Evolutionary conservation across 2,797 vertebrate genomes (phyloP).

Genomic region (Halcyon leucocephala): DNA sequence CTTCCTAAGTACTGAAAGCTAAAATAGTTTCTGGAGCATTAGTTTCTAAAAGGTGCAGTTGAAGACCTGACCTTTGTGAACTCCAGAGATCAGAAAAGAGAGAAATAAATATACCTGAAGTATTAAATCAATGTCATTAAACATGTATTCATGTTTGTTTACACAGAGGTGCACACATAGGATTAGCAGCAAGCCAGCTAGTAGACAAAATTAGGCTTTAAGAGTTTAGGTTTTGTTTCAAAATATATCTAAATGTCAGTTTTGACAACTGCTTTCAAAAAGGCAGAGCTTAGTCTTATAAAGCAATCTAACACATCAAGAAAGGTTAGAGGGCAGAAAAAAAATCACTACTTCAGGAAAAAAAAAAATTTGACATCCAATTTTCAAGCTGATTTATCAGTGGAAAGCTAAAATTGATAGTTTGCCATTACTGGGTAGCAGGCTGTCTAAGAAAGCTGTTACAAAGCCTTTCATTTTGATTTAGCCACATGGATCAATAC

Average conservation of each 20-base stretch:
- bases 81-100: conserved; percentile 5
- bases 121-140: background rate
- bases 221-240: conserved; percentile 67
- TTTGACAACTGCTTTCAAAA: conserved; percentile 87
- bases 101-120: conserved; percentile 6
- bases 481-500: conserved; percentile 95
- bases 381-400: conserved; percentile 99
- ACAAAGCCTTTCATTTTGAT: conserved; percentile 96
- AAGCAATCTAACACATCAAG: conserved; percentile 89
- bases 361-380: conserved; percentile 97
- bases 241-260: conserved; percentile 80
- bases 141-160: background rate
- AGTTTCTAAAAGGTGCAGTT: conserved; percentile 16
- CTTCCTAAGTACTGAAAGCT: conserved; percentile 2
- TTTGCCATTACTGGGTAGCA: conserved; percentile 92
- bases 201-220: conserved; percentile 18
- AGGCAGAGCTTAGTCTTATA: conserved; percentile 91
- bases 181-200: background rate
- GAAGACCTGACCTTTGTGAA: conserved; percentile 28
- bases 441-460: conserved; percentile 93
- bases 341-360: conserved; percentile 88
- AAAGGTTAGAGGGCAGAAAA: conserved; percentile 90
- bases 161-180: background rate
- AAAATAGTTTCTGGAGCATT: conserved; percentile 31
- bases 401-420: conserved; percentile 99